Conservation (phyloP, 2,888 invertebrate species). For the Agapetus fuscipes region DNA sequence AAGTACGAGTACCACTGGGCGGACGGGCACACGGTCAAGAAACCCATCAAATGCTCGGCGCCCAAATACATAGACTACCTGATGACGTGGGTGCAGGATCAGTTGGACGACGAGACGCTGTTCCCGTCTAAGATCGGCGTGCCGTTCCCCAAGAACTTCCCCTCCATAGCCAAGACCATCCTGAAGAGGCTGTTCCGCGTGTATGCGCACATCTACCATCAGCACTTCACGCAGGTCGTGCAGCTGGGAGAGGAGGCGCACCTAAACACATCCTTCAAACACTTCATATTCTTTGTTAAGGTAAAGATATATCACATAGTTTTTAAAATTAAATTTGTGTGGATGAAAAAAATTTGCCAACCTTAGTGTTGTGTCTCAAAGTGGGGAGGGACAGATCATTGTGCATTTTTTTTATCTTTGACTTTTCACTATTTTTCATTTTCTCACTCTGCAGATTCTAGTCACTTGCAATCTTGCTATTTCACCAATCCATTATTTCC, state of each 20-base stretch:
- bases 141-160: slow-evolving; percentile 96
- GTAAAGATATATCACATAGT: slow-evolving; percentile 31
- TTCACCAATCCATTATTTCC: too few species aligned
- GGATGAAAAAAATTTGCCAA: too few species aligned
- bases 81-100: slow-evolving; percentile 99
- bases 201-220: slow-evolving; percentile 99
- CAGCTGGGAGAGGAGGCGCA: slow-evolving; percentile 98
- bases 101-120: slow-evolving; percentile 94
- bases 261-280: slow-evolving; percentile 98
- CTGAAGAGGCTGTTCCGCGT: slow-evolving; percentile 96
- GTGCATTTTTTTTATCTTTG: too few species aligned
- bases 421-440: too few species aligned
- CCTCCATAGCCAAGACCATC: slow-evolving; percentile 94
- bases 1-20: slow-evolving; percentile 99
- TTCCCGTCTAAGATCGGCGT: slow-evolving; percentile 99
- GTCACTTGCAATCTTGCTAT: too few species aligned
- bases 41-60: slow-evolving; percentile 97
- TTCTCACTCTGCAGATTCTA: too few species aligned
- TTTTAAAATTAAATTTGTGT: too few species aligned
- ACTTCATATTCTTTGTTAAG: slow-evolving; percentile 97
- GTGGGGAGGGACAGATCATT: too few species aligned
- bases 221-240: slow-evolving; percentile 97
- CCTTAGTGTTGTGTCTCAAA: too few species aligned
- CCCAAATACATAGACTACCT: slow-evolving; percentile 99
- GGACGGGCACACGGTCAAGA: slow-evolving; percentile 94